These are phyloP conservation scores for Diaprepes abbreviatus DNA, from an alignment of 2,888 invertebrate species.

Conservation along the genomic window DNA sequence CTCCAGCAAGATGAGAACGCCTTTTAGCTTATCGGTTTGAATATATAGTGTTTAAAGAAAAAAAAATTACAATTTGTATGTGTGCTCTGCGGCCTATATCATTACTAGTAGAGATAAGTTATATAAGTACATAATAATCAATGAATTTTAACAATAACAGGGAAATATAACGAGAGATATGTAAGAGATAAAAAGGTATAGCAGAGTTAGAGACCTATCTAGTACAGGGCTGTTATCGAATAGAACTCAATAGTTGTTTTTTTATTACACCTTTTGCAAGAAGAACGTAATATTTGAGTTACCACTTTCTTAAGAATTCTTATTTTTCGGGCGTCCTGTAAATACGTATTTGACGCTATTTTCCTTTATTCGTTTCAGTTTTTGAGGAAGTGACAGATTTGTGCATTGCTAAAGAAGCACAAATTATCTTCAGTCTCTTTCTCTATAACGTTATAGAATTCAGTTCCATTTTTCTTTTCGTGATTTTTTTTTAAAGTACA, in stretches of 20 bases:
- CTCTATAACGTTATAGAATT: not conserved
- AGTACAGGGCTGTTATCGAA: constrained; percentile 11
- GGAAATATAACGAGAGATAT: constrained; percentile 19
- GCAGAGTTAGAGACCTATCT: not conserved
- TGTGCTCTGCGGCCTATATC: not conserved
- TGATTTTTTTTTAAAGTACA: no score
- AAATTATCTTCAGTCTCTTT: not conserved
- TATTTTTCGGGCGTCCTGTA: no score
- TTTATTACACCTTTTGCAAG: no score
- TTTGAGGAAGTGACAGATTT: no score
- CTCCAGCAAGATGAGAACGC: no score
- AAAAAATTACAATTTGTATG: no score
- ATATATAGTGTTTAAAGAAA: no score
- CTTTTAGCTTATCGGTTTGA: no score
- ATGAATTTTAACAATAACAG: constrained; percentile 21
- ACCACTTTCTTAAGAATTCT: no score
- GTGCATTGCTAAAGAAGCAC: not conserved
- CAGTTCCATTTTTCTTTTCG: not conserved
- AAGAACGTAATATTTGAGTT: no score
- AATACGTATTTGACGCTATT: no score
- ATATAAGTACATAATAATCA: constrained; percentile 6
- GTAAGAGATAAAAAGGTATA: constrained; percentile 17
- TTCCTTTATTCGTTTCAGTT: not conserved
- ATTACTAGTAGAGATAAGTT: not conserved
- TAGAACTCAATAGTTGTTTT: not conserved